Evolutionary conservation across 2,888 invertebrate genomes (phyloP), one percentile per base, ranked within the genome.

Genomic region (Sylvicola cinctus): DNA sequence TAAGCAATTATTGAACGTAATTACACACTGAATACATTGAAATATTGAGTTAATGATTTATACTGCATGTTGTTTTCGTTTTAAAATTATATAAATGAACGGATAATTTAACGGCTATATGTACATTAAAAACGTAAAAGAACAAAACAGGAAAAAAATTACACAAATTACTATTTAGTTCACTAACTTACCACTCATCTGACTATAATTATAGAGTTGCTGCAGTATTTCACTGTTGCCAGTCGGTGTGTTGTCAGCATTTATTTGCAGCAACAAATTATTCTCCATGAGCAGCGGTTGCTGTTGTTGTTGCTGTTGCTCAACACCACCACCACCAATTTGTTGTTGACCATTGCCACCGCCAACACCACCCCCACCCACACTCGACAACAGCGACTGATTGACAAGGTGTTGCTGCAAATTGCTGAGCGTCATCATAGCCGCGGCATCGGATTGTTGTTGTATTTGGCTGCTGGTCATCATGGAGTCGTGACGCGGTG

Each of bases 121-220:
- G n/a, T n/a, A n/a, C n/a, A n/a, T n/a, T n/a, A n/a, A n/a, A n/a
- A n/a, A n/a, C n/a, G n/a, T n/a, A n/a, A n/a, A n/a, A n/a, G n/a
- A n/a, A n/a, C n/a, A n/a, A n/a, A n/a, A n/a, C n/a, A n/a, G n/a
- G n/a, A n/a, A 20, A 20, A 20, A 20, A 20, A 20, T 20, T 20
- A 20, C n/a, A 20, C 20, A 6, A 20, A 20, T 20, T 6, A 20
- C 20, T 20, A 8, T 20, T 20, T 20, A 20, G 8, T 20, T 20
- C 20, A 20, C 20, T 20, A 44, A 49, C 55, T 57, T 52, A 57
- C 56, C 56, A 42, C 52, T 53, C 43, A 52, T 50, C 42, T 55
- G 54, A 42, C 51, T 57, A 40, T 50, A 52, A 40, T 47, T 53
- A 40, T 51, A 54, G 14, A 55, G 40, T 38, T 54, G 52, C 38